These are phyloP conservation scores for Tetragnatha montana DNA, from an alignment of 2,888 invertebrate species.

Conservation along the genomic window DNA sequence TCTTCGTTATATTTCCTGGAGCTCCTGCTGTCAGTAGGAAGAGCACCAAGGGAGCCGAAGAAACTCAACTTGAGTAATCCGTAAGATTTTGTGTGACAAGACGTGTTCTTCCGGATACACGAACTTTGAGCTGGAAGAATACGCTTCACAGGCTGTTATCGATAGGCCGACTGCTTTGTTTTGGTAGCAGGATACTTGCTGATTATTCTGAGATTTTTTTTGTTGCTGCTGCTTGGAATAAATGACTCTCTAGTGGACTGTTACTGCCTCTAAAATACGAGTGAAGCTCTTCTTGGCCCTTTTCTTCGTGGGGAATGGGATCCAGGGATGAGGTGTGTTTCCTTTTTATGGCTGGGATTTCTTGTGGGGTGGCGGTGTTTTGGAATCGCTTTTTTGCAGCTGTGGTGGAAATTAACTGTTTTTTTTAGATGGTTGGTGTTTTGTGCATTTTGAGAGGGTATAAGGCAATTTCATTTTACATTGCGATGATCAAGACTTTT, in stretches of 20 bases:
- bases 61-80: constrained; percentile 58
- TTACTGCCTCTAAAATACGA: neutral
- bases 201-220: constrained; percentile 12
- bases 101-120: constrained; percentile 47
- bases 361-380: no score
- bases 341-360: no score
- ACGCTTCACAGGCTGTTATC: constrained; percentile 29
- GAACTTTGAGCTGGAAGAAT: constrained; percentile 38
- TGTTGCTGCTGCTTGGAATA: neutral
- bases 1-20: constrained; percentile 36
- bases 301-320: neutral
- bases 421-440: no score
- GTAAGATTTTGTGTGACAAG: constrained; percentile 64
- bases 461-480: no score
- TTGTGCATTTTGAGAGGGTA: no score
- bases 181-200: constrained; percentile 6
- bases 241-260: neutral
- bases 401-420: no score
- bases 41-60: constrained; percentile 22
- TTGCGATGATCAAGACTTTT: no score
- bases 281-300: neutral
- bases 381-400: no score
- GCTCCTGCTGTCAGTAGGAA: constrained; percentile 56
- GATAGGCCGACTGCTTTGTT: neutral
- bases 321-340: no score